Evolutionary conservation across 2,797 vertebrate species (phyloP).

Genomic region (Anguilla marmorata): DNA sequence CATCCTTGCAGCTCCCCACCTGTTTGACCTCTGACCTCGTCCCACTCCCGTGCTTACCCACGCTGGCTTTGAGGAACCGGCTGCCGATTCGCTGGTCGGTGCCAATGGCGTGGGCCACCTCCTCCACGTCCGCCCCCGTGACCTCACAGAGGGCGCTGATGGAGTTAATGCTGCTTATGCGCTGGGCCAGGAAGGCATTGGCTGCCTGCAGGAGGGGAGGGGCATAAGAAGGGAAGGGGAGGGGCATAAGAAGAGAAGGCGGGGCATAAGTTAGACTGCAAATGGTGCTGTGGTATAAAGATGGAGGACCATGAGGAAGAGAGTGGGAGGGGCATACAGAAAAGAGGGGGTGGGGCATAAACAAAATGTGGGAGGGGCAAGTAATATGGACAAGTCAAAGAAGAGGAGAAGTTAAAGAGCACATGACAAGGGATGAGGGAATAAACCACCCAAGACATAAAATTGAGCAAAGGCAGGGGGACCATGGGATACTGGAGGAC

Average conservation of each 20-base stretch:
- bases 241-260: neutral
- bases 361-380: neutral
- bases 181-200: slow-evolving; percentile 42
- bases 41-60: slow-evolving; percentile 27
- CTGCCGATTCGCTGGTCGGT: slow-evolving; percentile 44
- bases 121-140: slow-evolving; percentile 32
- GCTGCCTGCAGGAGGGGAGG: slow-evolving; percentile 36
- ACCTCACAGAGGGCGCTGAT: slow-evolving; percentile 45
- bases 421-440: neutral
- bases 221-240: neutral
- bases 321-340: neutral
- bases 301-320: neutral
- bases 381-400: neutral
- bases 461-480: too few species aligned
- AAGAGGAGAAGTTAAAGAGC: neutral
- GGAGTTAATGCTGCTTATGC: slow-evolving; percentile 53
- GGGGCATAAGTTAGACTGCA: neutral
- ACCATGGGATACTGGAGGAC: too few species aligned
- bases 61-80: slow-evolving; percentile 43
- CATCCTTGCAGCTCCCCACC: neutral
- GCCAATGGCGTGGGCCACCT: slow-evolving; percentile 40
- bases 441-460: neutral
- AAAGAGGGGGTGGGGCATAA: neutral
- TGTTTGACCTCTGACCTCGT: neutral
- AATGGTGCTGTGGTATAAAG: neutral